Evolutionary conservation across 2,113 vertebrate species (phyloP).

Genomic region (Phainopepla nitens): DNA sequence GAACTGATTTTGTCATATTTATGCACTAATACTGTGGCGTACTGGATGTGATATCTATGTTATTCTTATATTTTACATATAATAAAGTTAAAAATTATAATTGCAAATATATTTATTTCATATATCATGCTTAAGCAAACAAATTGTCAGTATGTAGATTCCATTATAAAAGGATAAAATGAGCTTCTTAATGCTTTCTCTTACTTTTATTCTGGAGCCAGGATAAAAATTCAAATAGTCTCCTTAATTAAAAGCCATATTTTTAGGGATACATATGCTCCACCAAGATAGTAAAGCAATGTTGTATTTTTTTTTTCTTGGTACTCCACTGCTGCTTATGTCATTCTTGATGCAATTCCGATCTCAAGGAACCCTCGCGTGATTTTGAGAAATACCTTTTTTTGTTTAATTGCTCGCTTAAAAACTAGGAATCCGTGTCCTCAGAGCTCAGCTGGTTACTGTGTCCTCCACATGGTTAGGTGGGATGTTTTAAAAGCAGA

Average conservation of each 20-base stretch:
- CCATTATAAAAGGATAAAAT: background rate
- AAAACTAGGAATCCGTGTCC: background rate
- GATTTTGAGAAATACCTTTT: background rate
- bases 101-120: background rate
- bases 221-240: background rate
- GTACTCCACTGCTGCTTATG: background rate
- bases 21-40: background rate
- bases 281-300: background rate
- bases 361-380: background rate
- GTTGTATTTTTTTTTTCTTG: background rate
- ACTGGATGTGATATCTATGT: background rate
- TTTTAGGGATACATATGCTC: background rate
- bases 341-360: background rate
- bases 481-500: background rate
- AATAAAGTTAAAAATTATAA: background rate
- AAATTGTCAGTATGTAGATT: background rate
- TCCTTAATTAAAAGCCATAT: background rate
- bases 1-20: background rate
- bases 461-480: background rate
- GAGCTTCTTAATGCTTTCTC: background rate
- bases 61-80: background rate
- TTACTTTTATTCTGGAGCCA: background rate
- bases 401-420: background rate
- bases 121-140: background rate
- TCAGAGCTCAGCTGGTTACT: background rate